Percentiles rank a stretch among this genome's conserved stretches.
phyloP scores from a whole-genome alignment of 2,797 vertebrate species.

The Gila robusta region DNA sequence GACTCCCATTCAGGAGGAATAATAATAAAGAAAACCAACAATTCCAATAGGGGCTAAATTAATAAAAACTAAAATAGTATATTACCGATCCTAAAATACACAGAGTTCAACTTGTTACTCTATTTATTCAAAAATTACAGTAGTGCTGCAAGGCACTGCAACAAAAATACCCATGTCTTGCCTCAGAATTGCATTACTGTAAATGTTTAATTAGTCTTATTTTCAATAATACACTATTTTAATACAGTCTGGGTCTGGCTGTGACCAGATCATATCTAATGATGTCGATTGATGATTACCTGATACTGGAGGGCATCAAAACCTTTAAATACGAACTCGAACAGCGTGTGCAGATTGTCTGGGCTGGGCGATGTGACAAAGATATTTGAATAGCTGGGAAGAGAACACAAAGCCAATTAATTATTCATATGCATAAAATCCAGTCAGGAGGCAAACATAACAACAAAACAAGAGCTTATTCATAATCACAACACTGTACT shows the following conservation, averaged over 20 bases:
- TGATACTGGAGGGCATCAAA: constrained; percentile 96
- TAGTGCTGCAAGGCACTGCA: too few species aligned
- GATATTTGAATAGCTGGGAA: constrained; percentile 92
- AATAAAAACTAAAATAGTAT: too few species aligned
- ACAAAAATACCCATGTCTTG: not conserved
- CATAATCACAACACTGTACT: not conserved
- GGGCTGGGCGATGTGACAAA: constrained; percentile 98
- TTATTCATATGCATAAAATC: constrained; percentile 49
- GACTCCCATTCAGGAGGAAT: too few species aligned
- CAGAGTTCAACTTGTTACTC: too few species aligned
- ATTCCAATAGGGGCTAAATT: too few species aligned
- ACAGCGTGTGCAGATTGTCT: constrained; percentile 96
- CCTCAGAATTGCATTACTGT: not conserved
- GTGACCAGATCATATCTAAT: not conserved
- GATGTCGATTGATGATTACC: constrained; percentile 72
- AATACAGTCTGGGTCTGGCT: not conserved
- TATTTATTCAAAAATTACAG: not conserved
- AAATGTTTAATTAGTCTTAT: not conserved
- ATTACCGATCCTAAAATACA: too few species aligned
- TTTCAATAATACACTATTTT: not conserved
- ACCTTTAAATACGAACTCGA: constrained; percentile 98
- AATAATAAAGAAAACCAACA: too few species aligned
- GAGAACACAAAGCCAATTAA: not conserved
- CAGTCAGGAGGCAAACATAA: not conserved
- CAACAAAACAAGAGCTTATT: not conserved